Evolutionary conservation across 2,113 vertebrate genomes (phyloP).

Genomic region (Rhea americana): DNA sequence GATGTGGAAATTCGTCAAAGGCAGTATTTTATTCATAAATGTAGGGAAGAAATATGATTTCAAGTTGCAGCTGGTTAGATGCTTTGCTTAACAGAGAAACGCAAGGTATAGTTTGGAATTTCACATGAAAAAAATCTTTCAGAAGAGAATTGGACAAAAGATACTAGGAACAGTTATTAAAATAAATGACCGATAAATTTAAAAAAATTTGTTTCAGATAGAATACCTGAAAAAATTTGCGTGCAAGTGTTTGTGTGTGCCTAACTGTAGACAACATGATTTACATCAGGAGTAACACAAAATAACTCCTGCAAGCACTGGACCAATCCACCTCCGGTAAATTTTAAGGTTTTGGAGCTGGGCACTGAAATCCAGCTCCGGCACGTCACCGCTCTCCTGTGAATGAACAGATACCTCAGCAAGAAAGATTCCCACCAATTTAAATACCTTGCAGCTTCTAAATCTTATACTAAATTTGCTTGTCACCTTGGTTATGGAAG

Average conservation of each 20-base stretch:
- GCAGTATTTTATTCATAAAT: neutral
- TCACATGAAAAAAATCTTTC: neutral
- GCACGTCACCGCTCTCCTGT: neutral
- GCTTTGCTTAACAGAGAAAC: neutral
- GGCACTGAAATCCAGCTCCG: neutral
- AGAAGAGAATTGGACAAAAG: neutral
- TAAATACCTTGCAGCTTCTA: neutral
- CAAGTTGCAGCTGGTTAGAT: neutral
- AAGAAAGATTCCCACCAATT: neutral
- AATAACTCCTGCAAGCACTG: neutral
- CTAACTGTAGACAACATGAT: neutral
- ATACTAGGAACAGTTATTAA: neutral
- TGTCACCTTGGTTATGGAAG: neutral
- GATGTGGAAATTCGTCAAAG: neutral
- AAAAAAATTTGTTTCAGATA: neutral
- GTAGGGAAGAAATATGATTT: neutral
- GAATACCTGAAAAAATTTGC: neutral
- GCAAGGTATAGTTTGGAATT: neutral
- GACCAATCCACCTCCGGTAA: neutral
- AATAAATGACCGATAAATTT: neutral
- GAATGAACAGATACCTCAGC: neutral
- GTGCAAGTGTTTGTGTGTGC: neutral
- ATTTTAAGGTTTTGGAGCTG: neutral
- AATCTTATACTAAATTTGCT: neutral
- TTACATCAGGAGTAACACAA: neutral